Conservation (phyloP, 2,113 vertebrate genomes). For the Craseonycteris thonglongyai region DNA sequence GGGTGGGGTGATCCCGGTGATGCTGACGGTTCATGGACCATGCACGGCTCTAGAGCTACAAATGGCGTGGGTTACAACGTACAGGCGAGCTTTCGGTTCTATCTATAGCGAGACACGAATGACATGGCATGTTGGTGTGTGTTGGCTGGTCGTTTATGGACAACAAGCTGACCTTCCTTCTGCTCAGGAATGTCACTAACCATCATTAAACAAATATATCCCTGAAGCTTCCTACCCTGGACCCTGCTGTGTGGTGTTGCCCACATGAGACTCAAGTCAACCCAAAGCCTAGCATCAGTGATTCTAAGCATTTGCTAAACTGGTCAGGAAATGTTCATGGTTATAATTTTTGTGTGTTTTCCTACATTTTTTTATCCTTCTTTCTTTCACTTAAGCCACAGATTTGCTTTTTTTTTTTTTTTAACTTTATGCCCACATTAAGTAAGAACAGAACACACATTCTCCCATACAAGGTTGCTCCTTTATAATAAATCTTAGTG, state of each 20-base stretch:
- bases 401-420: neutral
- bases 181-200: neutral
- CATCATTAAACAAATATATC: neutral
- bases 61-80: neutral
- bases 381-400: neutral
- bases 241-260: neutral
- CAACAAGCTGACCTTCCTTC: neutral
- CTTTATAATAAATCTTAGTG: neutral
- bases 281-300: neutral
- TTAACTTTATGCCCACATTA: neutral
- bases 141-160: neutral
- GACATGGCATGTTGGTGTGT: neutral
- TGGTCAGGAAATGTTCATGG: neutral
- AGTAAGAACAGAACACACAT: neutral
- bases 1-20: neutral
- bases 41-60: neutral
- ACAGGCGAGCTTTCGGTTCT: neutral
- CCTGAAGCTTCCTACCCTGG: neutral
- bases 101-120: neutral
- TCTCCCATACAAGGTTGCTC: neutral
- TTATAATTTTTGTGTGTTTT: neutral
- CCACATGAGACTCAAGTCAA: neutral
- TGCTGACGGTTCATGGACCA: neutral
- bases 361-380: neutral
- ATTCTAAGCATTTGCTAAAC: neutral